These are phyloP conservation scores for Cheirogaleus major DNA, from an alignment of 2,797 vertebrate genomes.

Conservation along the genomic window DNA sequence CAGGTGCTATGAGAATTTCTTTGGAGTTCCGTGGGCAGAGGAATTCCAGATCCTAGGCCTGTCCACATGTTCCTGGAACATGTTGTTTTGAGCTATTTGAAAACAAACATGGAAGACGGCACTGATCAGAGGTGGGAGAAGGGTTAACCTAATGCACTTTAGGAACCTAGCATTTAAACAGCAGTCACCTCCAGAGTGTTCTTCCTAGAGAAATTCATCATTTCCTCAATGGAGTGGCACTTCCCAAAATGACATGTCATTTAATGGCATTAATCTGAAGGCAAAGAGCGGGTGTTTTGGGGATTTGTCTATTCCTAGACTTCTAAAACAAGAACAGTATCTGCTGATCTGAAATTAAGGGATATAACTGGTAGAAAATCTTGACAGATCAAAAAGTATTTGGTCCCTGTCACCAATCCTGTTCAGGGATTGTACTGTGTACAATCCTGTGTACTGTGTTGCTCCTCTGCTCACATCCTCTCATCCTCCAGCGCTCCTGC, in stretches of 20 bases:
- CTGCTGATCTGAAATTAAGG: neutral
- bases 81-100: neutral
- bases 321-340: neutral
- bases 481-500: neutral
- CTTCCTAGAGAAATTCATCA: neutral
- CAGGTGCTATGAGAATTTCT: conserved; percentile 37
- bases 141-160: neutral
- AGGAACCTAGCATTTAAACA: neutral
- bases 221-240: neutral
- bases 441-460: neutral
- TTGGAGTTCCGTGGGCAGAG: neutral
- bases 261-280: neutral
- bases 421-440: too few species aligned
- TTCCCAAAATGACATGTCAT: neutral
- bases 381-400: neutral
- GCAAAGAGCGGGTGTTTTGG: neutral
- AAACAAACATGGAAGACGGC: neutral
- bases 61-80: neutral
- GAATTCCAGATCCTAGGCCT: neutral
- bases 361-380: neutral
- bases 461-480: neutral
- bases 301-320: neutral
- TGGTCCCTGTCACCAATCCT: neutral
- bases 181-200: neutral
- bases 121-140: neutral